Evolutionary conservation across 2,888 invertebrate species (phyloP).

Genomic region (Adela reaumurella): DNA sequence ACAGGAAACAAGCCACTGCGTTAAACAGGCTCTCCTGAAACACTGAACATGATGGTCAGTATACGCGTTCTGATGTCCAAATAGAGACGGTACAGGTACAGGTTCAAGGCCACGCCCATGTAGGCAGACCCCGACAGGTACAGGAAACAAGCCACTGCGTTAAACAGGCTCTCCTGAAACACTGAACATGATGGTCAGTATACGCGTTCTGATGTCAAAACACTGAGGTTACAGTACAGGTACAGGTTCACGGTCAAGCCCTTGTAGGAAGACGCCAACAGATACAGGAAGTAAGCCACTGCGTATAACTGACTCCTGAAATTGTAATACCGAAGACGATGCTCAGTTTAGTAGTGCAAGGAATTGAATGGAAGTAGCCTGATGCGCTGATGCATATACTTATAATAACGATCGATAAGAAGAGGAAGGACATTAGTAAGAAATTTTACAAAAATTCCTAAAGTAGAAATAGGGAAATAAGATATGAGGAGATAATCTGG

Average conservation of each 20-base stretch:
- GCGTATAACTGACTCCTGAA: slow-evolving; percentile 78
- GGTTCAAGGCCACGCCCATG: slow-evolving; percentile 73
- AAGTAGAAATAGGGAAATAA: too few relatives aligned
- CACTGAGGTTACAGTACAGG: slow-evolving; percentile 75
- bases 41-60: too few relatives aligned
- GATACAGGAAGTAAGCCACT: slow-evolving; percentile 72
- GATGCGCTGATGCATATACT: too few relatives aligned
- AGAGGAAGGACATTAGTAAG: too few relatives aligned
- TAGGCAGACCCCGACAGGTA: slow-evolving; percentile 78
- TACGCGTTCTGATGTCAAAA: slow-evolving; percentile 63
- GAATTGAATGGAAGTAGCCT: too few relatives aligned
- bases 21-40: slow-evolving; percentile 84
- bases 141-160: slow-evolving; percentile 70
- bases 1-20: slow-evolving; percentile 70
- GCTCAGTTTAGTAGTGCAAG: too few relatives aligned
- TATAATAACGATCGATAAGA: too few relatives aligned
- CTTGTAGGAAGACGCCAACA: slow-evolving; percentile 76
- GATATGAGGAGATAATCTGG: too few relatives aligned
- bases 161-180: slow-evolving; percentile 80
- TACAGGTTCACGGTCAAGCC: slow-evolving; percentile 74
- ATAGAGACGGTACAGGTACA: slow-evolving; percentile 74
- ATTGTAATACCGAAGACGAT: too few relatives aligned
- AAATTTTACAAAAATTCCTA: too few relatives aligned
- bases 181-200: too few relatives aligned
- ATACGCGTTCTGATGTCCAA: slow-evolving; percentile 66